Conservation (phyloP, 2,888 invertebrate genomes). For the Drosophila nr. medialis region DNA sequence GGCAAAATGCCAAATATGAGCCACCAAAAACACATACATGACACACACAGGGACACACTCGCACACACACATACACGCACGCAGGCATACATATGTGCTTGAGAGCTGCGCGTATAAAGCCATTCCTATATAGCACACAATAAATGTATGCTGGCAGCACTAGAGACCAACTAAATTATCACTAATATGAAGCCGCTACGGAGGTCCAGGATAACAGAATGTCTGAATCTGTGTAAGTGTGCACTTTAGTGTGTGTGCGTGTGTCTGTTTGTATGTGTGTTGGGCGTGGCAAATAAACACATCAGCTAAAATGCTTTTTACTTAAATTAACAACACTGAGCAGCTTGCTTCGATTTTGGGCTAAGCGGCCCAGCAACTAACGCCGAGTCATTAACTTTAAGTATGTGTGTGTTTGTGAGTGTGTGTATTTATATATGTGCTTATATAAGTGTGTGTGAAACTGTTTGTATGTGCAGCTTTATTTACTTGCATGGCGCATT, state of each 20-base stretch:
- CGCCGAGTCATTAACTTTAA: constrained; percentile 66
- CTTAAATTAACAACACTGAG: constrained; percentile 75
- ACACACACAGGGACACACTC: constrained; percentile 12
- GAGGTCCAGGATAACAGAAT: constrained; percentile 29
- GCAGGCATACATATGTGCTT: constrained; percentile 25
- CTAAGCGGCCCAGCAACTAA: constrained; percentile 52
- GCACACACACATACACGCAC: constrained; percentile 8
- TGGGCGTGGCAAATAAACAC: constrained; percentile 80
- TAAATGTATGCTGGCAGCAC: constrained; percentile 63
- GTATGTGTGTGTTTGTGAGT: constrained; percentile 25
- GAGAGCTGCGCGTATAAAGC: constrained; percentile 46
- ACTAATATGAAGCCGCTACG: constrained; percentile 66
- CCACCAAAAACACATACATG: constrained; percentile 27
- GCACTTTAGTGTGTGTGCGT: constrained; percentile 18
- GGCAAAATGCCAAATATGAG: constrained; percentile 75
- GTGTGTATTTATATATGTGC: constrained; percentile 5
- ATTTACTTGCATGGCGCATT: constrained; percentile 24
- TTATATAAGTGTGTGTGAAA: not conserved
- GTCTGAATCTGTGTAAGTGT: constrained; percentile 19
- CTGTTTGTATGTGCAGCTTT: constrained; percentile 17
- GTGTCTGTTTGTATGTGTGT: constrained; percentile 19
- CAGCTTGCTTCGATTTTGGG: constrained; percentile 67
- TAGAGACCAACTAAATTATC: constrained; percentile 79
- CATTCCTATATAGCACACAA: constrained; percentile 53
- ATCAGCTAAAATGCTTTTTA: constrained; percentile 78